These are phyloP conservation scores for Zoanthus gigantus DNA, from an alignment of 92 coral and sea anemone species.

Conservation along the genomic window DNA sequence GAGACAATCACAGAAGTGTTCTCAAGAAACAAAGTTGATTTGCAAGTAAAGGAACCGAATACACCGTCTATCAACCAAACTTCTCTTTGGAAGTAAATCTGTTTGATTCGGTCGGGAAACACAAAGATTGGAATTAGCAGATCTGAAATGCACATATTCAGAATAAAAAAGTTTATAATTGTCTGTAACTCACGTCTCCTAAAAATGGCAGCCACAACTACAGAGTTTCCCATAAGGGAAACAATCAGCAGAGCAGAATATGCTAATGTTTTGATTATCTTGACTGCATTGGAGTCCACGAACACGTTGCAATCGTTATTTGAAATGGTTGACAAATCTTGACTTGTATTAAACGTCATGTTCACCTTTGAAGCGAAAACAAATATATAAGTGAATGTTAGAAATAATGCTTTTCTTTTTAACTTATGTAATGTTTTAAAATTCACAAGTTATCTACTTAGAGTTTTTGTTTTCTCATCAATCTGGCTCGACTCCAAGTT, in stretches of 20 bases:
- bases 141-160: conserved; percentile 38
- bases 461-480: too few species aligned
- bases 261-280: conserved; percentile 5
- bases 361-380: background rate
- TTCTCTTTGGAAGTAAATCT: conserved; percentile 7
- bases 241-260: background rate
- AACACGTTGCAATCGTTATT: conserved; percentile 1
- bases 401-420: background rate
- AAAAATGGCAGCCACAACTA: conserved; percentile 5
- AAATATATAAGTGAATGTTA: background rate
- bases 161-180: conserved; percentile 18
- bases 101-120: conserved; percentile 36
- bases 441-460: too few species aligned
- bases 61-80: conserved; percentile 22
- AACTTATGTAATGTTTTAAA: too few species aligned
- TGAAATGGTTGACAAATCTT: background rate
- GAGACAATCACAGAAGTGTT: conserved; percentile 38
- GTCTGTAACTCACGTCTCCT: conserved; percentile 7
- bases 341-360: background rate
- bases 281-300: background rate
- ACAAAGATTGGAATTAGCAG: conserved; percentile 33
- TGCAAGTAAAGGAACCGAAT: background rate
- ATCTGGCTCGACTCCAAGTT: too few species aligned
- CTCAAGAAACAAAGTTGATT: conserved; percentile 1
- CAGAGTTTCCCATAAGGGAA: conserved; percentile 12